Percentiles rank a stretch among this genome's conserved stretches.
These are phyloP conservation scores for Eupithecia tripunctaria DNA, from an alignment of 2,888 invertebrate genomes.

Conservation along the genomic window DNA sequence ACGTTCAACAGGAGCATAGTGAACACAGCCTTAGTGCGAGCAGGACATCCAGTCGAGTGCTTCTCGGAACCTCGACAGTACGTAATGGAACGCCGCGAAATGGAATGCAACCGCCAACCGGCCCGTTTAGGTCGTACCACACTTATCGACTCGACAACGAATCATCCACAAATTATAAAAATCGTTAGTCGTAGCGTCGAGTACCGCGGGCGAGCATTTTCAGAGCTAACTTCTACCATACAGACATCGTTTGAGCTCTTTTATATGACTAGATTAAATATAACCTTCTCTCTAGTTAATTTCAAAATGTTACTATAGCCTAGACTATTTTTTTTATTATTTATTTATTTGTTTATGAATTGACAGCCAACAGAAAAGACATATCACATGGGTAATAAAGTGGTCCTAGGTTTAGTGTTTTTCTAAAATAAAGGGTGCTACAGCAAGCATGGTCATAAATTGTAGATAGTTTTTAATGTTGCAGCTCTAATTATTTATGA, in stretches of 20 bases:
- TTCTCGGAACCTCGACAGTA: slow-evolving; percentile 78
- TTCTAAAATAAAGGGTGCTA: too few relatives aligned
- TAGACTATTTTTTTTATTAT: too few relatives aligned
- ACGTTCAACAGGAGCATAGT: neutral
- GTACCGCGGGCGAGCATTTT: neutral
- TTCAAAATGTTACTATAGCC: too few relatives aligned
- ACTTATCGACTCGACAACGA: neutral
- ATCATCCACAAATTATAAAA: neutral
- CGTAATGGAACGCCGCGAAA: slow-evolving; percentile 75
- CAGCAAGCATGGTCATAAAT: too few relatives aligned
- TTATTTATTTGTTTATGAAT: too few relatives aligned
- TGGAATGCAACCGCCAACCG: slow-evolving; percentile 71
- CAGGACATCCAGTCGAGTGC: slow-evolving; percentile 74
- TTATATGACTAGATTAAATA: neutral
- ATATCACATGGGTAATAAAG: too few relatives aligned
- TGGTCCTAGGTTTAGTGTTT: too few relatives aligned
- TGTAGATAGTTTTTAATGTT: too few relatives aligned
- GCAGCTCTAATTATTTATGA: too few relatives aligned
- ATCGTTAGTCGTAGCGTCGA: neutral
- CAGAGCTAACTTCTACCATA: neutral
- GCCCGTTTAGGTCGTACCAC: slow-evolving; percentile 49
- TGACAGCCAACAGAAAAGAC: too few relatives aligned
- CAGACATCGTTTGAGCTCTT: neutral
- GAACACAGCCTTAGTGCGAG: slow-evolving; percentile 61
- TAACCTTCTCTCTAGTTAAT: neutral